A percentile compares a stretch with the other conserved stretches of the same genome.
phyloP scores from a whole-genome alignment of 2,888 invertebrate genomes.

The Hoplodrina blanda region DNA sequence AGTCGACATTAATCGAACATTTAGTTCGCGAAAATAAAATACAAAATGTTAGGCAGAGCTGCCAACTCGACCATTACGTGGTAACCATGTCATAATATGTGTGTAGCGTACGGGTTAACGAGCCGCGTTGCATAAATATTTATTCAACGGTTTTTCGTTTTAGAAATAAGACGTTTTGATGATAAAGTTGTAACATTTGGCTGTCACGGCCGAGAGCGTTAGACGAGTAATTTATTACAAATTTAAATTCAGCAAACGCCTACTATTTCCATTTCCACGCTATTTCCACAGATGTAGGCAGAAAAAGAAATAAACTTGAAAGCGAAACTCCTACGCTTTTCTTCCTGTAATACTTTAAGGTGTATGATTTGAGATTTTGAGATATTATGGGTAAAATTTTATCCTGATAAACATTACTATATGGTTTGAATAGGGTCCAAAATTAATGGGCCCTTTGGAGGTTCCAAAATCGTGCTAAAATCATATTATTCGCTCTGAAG shows the following conservation, averaged over 20 bases:
- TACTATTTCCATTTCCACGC: background rate
- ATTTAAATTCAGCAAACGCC: conserved; percentile 28
- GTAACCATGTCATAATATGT: conserved; percentile 47
- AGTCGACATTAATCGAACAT: conserved; percentile 50
- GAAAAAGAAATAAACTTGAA: background rate
- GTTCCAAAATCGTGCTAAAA: background rate
- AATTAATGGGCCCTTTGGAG: background rate
- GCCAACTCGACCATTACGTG: conserved; percentile 48
- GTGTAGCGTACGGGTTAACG: conserved; percentile 26
- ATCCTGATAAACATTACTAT: background rate
- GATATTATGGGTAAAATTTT: background rate
- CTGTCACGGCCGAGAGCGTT: conserved; percentile 23
- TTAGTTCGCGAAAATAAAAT: conserved; percentile 55
- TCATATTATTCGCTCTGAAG: too few relatives aligned
- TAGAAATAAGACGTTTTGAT: conserved; percentile 44
- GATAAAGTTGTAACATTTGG: conserved; percentile 53
- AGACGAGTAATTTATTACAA: conserved; percentile 24
- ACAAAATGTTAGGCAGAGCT: conserved; percentile 39
- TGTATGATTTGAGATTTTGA: background rate
- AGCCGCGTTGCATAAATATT: conserved; percentile 49
- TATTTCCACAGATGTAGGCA: background rate
- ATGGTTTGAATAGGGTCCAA: background rate
- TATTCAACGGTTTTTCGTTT: conserved; percentile 43
- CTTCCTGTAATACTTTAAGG: background rate
- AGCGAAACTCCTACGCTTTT: background rate